Evolutionary conservation across 2,888 invertebrate species (phyloP), one percentile per base, ranked within the genome.

Genomic region (Acanthosepion esculentum): DNA sequence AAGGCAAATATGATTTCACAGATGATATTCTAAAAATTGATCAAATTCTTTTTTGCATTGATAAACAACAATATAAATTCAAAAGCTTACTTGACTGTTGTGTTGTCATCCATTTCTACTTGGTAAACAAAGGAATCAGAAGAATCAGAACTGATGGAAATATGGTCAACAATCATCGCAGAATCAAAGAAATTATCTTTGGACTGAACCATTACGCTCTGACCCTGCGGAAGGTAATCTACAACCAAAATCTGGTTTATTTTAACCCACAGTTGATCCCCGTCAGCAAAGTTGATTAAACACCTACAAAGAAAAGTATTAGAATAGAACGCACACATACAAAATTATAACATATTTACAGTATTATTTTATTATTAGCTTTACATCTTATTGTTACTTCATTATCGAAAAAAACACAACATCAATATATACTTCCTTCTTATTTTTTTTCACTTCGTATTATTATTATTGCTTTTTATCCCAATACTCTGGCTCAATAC

Each of bases 211-310:
- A 97, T 96, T 15, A 97, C 97, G 94, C 96, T 96, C 95, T 96
- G 97, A 5, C 97, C 96, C 15, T 96, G 95, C 15, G 96, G 96
- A 18, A 97, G 95, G 48, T 96, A 95, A 48, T 96, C 95, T 10
- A 96, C 96, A 95, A 96, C 91, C 18, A 97, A 95, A n/a, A 97
- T 95, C 55, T 96, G 96, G 26, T 92, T 33, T 0, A 95, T 94
- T 94, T 96, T 96, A 48, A 96, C 96, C 20, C 94, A 94, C 94
- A 95, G 94, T 41, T 95, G 94, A 94, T 96, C 96, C 48, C 97
- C 97, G 95, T 97, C 97, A 95, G 96, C 96, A 96, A 97, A 97
- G 48, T 95, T 93, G 23, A 97, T 96, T 59, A 95, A 95, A 93
- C 95, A 96, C 94, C 96, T 96, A 92, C 26, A 94, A 93, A 93